Conservation (phyloP, 2,888 invertebrate species). For the Drosophila mayaguana region DNA sequence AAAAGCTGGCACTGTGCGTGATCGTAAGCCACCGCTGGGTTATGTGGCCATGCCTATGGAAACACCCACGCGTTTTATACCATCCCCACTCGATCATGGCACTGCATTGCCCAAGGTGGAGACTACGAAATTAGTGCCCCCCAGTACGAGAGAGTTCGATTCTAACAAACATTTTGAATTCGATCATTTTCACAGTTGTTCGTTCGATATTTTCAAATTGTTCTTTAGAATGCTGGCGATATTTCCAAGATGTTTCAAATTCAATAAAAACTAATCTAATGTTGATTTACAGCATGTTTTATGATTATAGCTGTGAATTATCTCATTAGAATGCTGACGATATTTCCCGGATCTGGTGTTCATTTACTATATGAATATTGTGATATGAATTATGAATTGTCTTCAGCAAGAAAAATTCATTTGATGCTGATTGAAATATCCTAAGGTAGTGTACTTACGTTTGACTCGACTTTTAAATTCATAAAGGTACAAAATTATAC, state of each 20-base stretch:
- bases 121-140: too few species aligned
- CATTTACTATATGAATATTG: too few species aligned
- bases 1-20: rapidly evolving
- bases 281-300: not conserved
- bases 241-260: not conserved
- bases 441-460: too few species aligned
- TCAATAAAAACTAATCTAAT: not conserved
- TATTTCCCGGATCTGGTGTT: too few species aligned
- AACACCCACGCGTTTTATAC: not conserved
- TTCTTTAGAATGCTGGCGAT: not conserved
- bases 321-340: too few species aligned
- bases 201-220: slow-evolving; percentile 8
- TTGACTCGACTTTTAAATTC: too few species aligned
- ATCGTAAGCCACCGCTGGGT: not conserved
- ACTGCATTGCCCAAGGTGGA: not conserved
- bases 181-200: slow-evolving; percentile 2
- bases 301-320: too few species aligned
- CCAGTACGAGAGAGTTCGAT: not conserved
- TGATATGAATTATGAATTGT: too few species aligned
- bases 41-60: not conserved
- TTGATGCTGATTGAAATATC: not conserved
- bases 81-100: too few species aligned
- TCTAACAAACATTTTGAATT: not conserved
- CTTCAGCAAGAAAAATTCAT: too few species aligned
- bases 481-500: too few species aligned